Evolutionary conservation across 2,888 invertebrate genomes (phyloP), one percentile per base, ranked within the genome.

Genomic region (Tipula helvola): DNA sequence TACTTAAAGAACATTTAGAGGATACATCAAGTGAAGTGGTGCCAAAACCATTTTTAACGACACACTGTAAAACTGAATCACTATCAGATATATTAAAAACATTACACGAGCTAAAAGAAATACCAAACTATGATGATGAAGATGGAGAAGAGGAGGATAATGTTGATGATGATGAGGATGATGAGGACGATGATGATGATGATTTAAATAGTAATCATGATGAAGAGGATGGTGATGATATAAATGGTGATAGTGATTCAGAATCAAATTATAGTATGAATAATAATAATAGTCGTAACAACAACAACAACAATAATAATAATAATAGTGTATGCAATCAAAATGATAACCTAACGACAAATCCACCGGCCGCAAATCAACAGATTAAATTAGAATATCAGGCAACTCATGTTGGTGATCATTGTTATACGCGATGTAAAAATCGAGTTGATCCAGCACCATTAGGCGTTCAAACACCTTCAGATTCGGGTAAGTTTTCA

Each of bases 391-490:
- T 52, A 8, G 52, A 86, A 52, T 86, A 57, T 88, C 36, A 88
- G 88, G 87, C 89, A 85, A 83, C 87, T 91, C 88, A 88, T 86
- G 86, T 39, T 18, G 91, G 91, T 88, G 96, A 93, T 92, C 96
- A 93, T 92, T 95, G 94, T 92, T 96, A 96, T 88, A 94, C 95
- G 88, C 94, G 94, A 88, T 93, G 94, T 89, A 93, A 92, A 88
- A 92, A 92, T 88, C 93, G 92, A 90, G 93, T 95, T 88, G 95
- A 95, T 90, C 87, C 89, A 47, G 86, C 87, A 47, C 93, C 93
- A 89, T 93, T 96, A 86, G 96, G 96, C 89, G 94, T 96, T 39
- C 96, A 96, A 90, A 97, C 97, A 88, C 97, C 97, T 87, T 97
- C 97, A 83, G 97, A 97, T 93, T 97, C 97, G 88, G 97, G 97